These are phyloP conservation scores for Halictus ligatus DNA, from an alignment of 2,888 invertebrate species.

Conservation along the genomic window DNA sequence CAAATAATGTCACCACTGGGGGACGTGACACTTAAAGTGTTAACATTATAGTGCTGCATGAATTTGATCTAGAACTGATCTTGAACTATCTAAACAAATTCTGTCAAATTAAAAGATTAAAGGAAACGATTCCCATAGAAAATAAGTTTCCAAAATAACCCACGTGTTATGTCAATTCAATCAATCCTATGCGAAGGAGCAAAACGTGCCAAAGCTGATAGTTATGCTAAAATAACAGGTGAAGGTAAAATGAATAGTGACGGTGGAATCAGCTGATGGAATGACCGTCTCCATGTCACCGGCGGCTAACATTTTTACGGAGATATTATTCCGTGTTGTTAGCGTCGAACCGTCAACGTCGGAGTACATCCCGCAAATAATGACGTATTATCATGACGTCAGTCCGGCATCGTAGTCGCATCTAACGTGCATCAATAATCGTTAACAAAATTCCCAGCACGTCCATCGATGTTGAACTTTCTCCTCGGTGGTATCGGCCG, in stretches of 20 bases:
- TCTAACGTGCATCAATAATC: slow-evolving; percentile 53
- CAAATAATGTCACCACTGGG: neutral
- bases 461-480: slow-evolving; percentile 54
- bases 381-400: slow-evolving; percentile 25
- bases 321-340: neutral
- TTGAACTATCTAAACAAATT: neutral
- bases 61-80: neutral
- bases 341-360: neutral
- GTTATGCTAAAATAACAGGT: neutral
- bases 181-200: neutral
- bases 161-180: neutral
- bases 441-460: slow-evolving; percentile 51
- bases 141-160: neutral
- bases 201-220: neutral
- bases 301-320: neutral
- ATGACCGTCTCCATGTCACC: neutral
- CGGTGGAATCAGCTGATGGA: neutral
- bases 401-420: slow-evolving; percentile 15
- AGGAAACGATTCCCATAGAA: neutral
- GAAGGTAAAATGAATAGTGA: neutral
- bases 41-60: neutral
- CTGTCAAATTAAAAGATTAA: neutral
- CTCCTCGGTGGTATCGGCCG: slow-evolving; percentile 37
- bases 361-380: slow-evolving; percentile 23
- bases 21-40: neutral